Evolutionary conservation across 2,888 invertebrate genomes (phyloP).

Genomic region (Folsomia manolachei): DNA sequence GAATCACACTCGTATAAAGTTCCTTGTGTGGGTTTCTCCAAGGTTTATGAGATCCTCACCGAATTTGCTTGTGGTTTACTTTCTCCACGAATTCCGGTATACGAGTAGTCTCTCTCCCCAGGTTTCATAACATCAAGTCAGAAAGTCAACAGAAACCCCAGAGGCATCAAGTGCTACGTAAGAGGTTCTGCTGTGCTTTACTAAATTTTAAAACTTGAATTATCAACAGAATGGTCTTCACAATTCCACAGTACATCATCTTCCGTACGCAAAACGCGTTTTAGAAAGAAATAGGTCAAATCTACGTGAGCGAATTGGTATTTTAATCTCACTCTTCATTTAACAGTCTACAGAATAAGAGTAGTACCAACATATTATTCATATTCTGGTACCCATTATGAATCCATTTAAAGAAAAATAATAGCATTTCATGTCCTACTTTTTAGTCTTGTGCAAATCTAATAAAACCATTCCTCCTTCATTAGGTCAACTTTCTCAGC

Average conservation of each 20-base stretch:
- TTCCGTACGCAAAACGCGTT: background rate
- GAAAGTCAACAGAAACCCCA: background rate
- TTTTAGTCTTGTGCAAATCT: constrained; percentile 25
- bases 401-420: background rate
- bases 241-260: background rate
- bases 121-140: background rate
- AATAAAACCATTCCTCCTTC: constrained; percentile 36
- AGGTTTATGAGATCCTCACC: no score
- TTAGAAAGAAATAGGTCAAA: no score
- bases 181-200: background rate
- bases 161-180: background rate
- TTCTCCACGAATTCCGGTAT: no score
- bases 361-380: background rate
- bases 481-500: constrained; percentile 30
- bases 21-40: no score
- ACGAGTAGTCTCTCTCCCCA: no score
- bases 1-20: no score
- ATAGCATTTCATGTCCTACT: background rate
- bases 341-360: background rate
- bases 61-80: no score
- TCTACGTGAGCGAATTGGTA: background rate
- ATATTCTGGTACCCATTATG: background rate
- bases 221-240: no score
- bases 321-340: background rate
- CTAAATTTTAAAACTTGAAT: background rate